These are phyloP conservation scores for Thymelicus sylvestris DNA, from an alignment of 2,888 invertebrate genomes.

Conservation along the genomic window DNA sequence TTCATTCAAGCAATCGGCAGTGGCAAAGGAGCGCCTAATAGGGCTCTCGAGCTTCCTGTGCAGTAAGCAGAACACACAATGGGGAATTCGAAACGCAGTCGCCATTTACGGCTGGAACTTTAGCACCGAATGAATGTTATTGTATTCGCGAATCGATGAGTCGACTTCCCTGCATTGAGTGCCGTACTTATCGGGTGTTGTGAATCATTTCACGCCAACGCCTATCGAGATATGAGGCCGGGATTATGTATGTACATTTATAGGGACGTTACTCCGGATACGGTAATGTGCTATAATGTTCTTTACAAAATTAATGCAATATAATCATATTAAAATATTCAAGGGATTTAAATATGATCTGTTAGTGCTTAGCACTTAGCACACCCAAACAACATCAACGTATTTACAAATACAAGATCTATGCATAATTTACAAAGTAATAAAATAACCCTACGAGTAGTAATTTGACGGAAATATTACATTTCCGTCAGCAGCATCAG, in stretches of 20 bases:
- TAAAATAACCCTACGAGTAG: too few species aligned
- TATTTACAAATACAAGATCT: too few species aligned
- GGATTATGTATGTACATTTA: neutral
- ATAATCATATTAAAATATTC: too few species aligned
- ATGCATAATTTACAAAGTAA: too few species aligned
- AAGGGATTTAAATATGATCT: too few species aligned
- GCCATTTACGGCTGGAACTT: conserved; percentile 50
- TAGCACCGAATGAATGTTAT: conserved; percentile 34
- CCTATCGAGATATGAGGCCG: neutral
- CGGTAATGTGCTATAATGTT: too few species aligned
- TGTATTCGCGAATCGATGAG: conserved; percentile 37
- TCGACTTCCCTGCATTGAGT: conserved; percentile 33
- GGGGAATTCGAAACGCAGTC: conserved; percentile 54
- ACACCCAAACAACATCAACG: too few species aligned
- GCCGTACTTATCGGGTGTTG: conserved; percentile 20
- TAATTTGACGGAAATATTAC: too few species aligned
- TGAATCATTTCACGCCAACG: conserved; percentile 26
- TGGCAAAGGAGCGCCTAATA: conserved; percentile 55
- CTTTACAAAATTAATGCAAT: too few species aligned
- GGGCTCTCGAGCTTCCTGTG: conserved; percentile 61
- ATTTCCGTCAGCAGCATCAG: too few species aligned
- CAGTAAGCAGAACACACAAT: conserved; percentile 55
- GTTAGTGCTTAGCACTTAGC: too few species aligned
- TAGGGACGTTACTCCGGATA: too few species aligned
- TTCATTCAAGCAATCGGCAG: conserved; percentile 43